phyloP scores from a whole-genome alignment of 2,113 vertebrate genomes.

The Epinephelus moara region DNA sequence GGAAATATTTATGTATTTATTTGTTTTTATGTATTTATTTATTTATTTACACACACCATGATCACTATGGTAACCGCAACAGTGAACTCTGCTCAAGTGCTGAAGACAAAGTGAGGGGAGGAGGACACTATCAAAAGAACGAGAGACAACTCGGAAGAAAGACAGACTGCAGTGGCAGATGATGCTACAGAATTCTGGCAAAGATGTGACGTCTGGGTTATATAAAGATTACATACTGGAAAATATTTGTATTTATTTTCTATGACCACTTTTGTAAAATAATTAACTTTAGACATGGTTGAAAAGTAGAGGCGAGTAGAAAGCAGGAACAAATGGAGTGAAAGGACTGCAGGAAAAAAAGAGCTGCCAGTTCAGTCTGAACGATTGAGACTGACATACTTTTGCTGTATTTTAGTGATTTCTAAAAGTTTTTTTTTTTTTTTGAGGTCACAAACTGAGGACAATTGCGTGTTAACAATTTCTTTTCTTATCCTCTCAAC shows the following conservation, averaged over 20 bases:
- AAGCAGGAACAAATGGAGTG: conserved; percentile 33
- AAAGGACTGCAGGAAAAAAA: conserved; percentile 48
- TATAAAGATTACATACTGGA: conserved; percentile 50
- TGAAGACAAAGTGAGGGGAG: conserved; percentile 17
- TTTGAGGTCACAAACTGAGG: conserved; percentile 64
- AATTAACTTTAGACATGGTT: conserved; percentile 45
- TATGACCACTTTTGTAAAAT: conserved; percentile 83
- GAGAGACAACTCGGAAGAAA: background rate
- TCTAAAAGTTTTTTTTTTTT: conserved; percentile 37
- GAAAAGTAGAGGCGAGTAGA: conserved; percentile 30
- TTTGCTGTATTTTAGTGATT: conserved; percentile 76
- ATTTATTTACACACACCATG: conserved; percentile 80
- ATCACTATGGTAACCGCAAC: conserved; percentile 35
- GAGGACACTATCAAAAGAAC: conserved; percentile 13
- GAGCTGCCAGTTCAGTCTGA: conserved; percentile 51
- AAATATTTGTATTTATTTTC: conserved; percentile 86
- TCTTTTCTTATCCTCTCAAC: conserved; percentile 67
- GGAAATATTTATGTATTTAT: conserved; percentile 86
- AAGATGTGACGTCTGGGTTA: conserved; percentile 56
- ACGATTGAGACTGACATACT: conserved; percentile 62
- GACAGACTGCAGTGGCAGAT: conserved; percentile 22
- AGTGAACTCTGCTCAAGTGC: conserved; percentile 52
- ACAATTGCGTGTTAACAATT: conserved; percentile 65
- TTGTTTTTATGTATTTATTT: conserved; percentile 85
- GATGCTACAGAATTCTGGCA: conserved; percentile 37